A percentile compares a stretch with the other conserved stretches of the same genome.
Evolutionary conservation across 1,140 invertebrate species (phyloP).

Genomic region (Drosophila jambulina): DNA sequence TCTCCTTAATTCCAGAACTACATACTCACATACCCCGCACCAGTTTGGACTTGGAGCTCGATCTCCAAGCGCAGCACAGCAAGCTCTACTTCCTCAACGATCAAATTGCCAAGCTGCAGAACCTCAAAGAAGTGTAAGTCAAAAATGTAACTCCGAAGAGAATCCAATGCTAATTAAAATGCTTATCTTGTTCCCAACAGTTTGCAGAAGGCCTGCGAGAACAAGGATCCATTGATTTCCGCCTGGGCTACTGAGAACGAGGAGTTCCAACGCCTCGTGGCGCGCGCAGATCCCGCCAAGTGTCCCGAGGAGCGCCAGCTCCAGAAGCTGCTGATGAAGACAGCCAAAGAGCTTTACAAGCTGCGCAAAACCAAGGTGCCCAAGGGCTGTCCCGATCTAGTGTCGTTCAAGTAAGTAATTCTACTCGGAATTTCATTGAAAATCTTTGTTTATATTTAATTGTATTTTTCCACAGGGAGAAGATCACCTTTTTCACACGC

Average conservation of each 20-base stretch:
- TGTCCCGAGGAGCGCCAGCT: conserved; percentile 91
- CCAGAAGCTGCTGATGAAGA: conserved; percentile 93
- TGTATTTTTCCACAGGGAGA: conserved; percentile 89
- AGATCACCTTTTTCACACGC: conserved; percentile 97
- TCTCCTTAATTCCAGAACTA: conserved; percentile 71
- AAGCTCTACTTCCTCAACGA: conserved; percentile 92
- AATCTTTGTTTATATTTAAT: conserved; percentile 55
- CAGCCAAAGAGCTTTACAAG: conserved; percentile 95
- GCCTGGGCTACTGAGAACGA: conserved; percentile 94
- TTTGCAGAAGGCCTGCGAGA: conserved; percentile 90
- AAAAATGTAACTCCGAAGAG: not conserved
- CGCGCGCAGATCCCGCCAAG: conserved; percentile 87
- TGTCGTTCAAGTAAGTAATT: conserved; percentile 95
- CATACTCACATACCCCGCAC: conserved; percentile 90
- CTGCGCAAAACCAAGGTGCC: conserved; percentile 94
- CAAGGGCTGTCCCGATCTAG: conserved; percentile 95
- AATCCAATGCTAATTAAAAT: not conserved
- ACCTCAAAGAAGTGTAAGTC: conserved; percentile 90
- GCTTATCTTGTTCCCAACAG: conserved; percentile 61
- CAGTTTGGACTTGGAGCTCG: conserved; percentile 95
- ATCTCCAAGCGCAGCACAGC: conserved; percentile 95
- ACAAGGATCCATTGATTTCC: conserved; percentile 92
- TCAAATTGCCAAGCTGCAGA: conserved; percentile 92
- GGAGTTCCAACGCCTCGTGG: conserved; percentile 92
- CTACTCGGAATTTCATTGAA: not conserved